Evolutionary conservation across 2,113 vertebrate genomes (phyloP), one percentile per base, ranked within the genome.

Genomic region (Festucalex cinctus): DNA sequence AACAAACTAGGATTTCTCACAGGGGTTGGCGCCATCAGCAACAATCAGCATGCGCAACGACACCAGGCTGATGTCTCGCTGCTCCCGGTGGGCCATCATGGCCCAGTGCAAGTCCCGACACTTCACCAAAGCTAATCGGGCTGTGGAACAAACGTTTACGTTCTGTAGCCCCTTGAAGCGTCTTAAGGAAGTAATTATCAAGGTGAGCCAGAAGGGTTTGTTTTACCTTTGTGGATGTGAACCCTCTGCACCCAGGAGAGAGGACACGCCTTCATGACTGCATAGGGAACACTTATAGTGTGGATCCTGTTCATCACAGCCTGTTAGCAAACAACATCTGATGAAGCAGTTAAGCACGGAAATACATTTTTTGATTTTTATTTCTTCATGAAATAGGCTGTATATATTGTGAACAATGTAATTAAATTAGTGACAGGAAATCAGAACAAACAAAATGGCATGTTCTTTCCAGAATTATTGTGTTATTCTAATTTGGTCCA

Each of bases 41-140:
- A 99, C 97, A 12, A 99, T 93, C 68, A 99, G 94, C 97, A 99
- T 98, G 1, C 96, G 91, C 12, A 99, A 91, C 0, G 97, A 99
- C 65, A 93, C 93, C 84, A 99, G 77, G 76, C 94, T 98, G 83
- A 94, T 93, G 9, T 99, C 97, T 86, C 95, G 93, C 83, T 99
- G 97, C 78, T 99, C 97, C 74, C 95, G 90, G 76, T 98, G 96
- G 69, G 97, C 94, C 94, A 99, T 98, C 97, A 99, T 99, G 75
- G 97, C 97, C 97, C 97, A 99, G 89, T 99, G 97, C 74, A 99
- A 84, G 87, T 99, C 97, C 57, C 97, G 94, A 74, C 96, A 99
- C 83, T 99, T 99, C 71, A 98, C 97, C 80, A 98, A 86, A 73
- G 95, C 96, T 46, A 95, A 88, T 51, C 93, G 95, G 12, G 96